Base-by-base conservation (phyloP, 2,113 vertebrate genomes). In the Scortum barcoo region DNA sequence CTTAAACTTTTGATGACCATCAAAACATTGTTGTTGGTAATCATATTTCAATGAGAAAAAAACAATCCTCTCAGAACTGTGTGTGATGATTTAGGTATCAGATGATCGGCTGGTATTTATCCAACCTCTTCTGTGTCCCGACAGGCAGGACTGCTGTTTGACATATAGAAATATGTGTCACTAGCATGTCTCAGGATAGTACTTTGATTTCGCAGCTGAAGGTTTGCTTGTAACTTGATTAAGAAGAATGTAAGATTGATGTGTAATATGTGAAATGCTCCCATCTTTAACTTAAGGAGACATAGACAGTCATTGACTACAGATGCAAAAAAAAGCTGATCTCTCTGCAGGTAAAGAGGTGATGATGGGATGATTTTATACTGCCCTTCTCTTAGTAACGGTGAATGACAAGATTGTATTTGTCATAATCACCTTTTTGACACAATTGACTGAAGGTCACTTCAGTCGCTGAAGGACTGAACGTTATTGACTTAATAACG, bases 31-130 rank as follows among this genome's bases (percentile, higher is more conserved):
- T 26, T 50, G 56, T 13, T 61, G 14, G 9, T 44, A 26, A 65
- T 46, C 50, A 56, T 54, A 56, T 72, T 72, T 72, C 46, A 65
- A 9, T 42, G 33, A 54, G 60, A 12, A 24, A 48, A 48, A 67
- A 42, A 24, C 1, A 19, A 6, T 19, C n/a, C 22, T 51, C 5
- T 38, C 20, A 63, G 30, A 19, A 53, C 33, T 75, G n/a, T 40
- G 36, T 28, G 57, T 16, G 38, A 60, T 38, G 30, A 54, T 24
- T 24, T 53, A 1, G 57, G 42, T 22, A 10, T 24, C n/a, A 51
- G 22, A 24, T 19, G 20, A 33, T 36, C 19, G n/a, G 48, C 61
- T 40, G 60, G n/a, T 26, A 5, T 67, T 48, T 10, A 48, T 36
- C 28, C 71, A 44, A 42, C 30, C 28, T 53, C 19, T 20, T 50